phyloP scores from a whole-genome alignment of 2,797 vertebrate genomes.

The Pygocentrus nattereri region DNA sequence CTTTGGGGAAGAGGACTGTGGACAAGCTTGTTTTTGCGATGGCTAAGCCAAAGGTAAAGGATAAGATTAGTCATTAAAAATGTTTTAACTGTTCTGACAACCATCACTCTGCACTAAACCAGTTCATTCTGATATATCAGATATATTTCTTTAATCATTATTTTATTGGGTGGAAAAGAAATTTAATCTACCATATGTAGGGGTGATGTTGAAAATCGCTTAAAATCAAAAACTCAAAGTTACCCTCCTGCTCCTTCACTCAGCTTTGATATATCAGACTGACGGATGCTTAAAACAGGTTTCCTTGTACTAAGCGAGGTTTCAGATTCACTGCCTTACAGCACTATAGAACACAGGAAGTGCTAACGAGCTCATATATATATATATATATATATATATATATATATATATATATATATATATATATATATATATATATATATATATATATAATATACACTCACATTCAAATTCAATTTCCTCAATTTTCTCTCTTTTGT shows the following conservation, averaged over 20 bases:
- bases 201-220: constrained; percentile 30
- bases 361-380: constrained; percentile 48
- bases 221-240: neutral
- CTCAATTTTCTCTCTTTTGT: constrained; percentile 13
- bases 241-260: constrained; percentile 1
- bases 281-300: constrained; percentile 60
- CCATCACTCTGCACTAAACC: neutral
- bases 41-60: constrained; percentile 88
- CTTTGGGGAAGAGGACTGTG: constrained; percentile 82
- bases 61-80: neutral
- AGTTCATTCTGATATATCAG: neutral
- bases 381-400: too few species aligned
- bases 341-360: constrained; percentile 20
- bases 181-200: constrained; percentile 18
- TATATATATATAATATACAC: too few species aligned
- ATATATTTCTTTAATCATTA: constrained; percentile 13
- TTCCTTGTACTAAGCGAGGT: constrained; percentile 31
- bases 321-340: constrained; percentile 2
- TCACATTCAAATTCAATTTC: too few species aligned
- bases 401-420: too few species aligned
- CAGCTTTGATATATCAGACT: constrained; percentile 20
- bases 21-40: constrained; percentile 91
- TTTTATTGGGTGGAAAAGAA: constrained; percentile 29
- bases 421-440: too few species aligned
- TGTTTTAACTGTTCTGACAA: neutral